phyloP scores from a whole-genome alignment of 2,797 vertebrate species.

The Ibycter americanus region DNA sequence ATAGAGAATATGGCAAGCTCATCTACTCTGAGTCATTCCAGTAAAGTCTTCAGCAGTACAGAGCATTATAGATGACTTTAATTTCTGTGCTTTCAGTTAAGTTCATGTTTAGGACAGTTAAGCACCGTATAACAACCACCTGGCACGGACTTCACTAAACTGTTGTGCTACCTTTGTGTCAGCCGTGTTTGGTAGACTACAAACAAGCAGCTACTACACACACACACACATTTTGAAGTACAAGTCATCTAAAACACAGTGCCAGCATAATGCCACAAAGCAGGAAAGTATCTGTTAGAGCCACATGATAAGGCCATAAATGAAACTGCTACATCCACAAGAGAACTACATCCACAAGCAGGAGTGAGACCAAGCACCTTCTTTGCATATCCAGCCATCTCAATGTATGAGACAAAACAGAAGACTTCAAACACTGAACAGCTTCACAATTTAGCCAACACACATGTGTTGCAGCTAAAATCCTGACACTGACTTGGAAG shows the following conservation, averaged over 20 bases:
- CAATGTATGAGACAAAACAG: not conserved
- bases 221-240: not conserved
- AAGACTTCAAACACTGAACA: not conserved
- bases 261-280: not conserved
- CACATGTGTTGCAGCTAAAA: not conserved
- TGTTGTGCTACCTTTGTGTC: not conserved
- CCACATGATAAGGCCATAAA: not conserved
- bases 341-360: not conserved
- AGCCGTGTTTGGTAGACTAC: not conserved
- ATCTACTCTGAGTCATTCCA: not conserved
- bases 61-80: not conserved
- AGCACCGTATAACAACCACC: not conserved
- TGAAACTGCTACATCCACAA: not conserved
- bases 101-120: not conserved
- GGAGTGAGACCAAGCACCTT: not conserved
- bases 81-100: not conserved
- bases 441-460: not conserved
- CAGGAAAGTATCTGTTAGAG: not conserved
- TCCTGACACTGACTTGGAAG: not conserved
- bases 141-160: not conserved
- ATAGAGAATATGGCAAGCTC: not conserved
- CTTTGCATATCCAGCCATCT: not conserved
- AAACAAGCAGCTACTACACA: not conserved
- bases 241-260: not conserved
- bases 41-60: not conserved